These are phyloP conservation scores for Eilema sororculum DNA, from an alignment of 2,888 invertebrate genomes.

Conservation along the genomic window DNA sequence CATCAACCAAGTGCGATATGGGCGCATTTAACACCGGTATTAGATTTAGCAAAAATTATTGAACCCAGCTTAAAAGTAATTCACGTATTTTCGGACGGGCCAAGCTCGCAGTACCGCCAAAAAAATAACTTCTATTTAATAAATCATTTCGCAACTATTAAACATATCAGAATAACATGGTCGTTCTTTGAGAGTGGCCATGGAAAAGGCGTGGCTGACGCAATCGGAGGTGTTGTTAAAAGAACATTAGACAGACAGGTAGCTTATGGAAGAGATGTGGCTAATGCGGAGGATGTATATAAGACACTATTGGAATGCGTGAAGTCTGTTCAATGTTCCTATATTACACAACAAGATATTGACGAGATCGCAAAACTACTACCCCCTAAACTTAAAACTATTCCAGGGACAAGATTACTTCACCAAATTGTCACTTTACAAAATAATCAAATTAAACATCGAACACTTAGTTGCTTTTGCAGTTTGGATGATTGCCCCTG, in stretches of 20 bases:
- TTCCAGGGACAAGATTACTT: too few species aligned
- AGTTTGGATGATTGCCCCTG: too few species aligned
- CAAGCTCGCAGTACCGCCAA: neutral
- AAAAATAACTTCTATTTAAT: neutral
- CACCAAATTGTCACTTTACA: too few species aligned
- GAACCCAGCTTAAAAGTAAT: neutral
- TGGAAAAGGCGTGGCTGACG: neutral
- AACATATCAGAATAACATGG: neutral
- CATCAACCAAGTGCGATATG: neutral
- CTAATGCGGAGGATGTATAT: too few species aligned
- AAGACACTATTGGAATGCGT: too few species aligned
- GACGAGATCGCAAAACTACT: too few species aligned
- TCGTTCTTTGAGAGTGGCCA: neutral
- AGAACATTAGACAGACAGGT: too few species aligned
- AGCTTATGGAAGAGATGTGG: neutral
- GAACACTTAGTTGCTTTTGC: too few species aligned
- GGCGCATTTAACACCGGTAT: neutral
- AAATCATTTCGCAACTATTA: neutral
- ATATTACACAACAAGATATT: too few species aligned
- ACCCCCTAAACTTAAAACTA: too few species aligned
- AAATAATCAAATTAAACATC: too few species aligned
- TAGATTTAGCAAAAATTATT: neutral
- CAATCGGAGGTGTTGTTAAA: neutral
- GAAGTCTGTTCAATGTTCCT: too few species aligned
- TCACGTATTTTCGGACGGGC: neutral